Evolutionary conservation across 1,140 invertebrate species (phyloP).

Genomic region (Drosophila orosa): DNA sequence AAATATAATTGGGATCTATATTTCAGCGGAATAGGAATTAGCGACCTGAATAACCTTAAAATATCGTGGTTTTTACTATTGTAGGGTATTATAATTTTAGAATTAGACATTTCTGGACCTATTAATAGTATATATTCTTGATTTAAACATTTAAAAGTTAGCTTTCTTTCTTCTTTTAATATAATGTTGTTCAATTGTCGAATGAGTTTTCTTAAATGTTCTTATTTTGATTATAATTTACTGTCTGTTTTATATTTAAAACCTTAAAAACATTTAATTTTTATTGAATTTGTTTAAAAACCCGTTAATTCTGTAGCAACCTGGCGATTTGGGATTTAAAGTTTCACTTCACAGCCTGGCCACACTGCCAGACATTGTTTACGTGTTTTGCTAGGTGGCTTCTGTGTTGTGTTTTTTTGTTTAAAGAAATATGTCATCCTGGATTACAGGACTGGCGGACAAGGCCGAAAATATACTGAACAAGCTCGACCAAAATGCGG

Average conservation of each 20-base stretch:
- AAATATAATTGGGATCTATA: no score
- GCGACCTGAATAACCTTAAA: no score
- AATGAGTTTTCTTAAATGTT: no score
- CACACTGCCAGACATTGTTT: conserved; percentile 33
- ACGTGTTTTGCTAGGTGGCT: conserved; percentile 24
- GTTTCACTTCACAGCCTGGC: not conserved
- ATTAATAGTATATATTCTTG: no score
- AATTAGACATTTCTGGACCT: no score
- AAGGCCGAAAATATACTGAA: conserved; percentile 93
- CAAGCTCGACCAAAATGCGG: conserved; percentile 94
- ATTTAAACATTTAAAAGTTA: no score
- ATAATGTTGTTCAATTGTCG: no score
- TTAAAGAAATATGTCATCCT: conserved; percentile 85
- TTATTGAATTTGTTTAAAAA: not conserved
- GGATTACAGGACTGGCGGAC: conserved; percentile 92
- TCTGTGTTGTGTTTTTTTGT: conserved; percentile 63
- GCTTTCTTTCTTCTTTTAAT: not conserved
- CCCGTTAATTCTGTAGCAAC: conserved; percentile 4
- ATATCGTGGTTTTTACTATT: no score
- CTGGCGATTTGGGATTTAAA: not conserved
- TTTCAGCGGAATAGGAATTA: no score
- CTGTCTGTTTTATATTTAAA: no score
- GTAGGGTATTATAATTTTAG: no score
- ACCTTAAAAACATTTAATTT: not conserved
- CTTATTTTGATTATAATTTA: no score